phyloP scores from a whole-genome alignment of 2,888 invertebrate species.

The Eupithecia vulgata region DNA sequence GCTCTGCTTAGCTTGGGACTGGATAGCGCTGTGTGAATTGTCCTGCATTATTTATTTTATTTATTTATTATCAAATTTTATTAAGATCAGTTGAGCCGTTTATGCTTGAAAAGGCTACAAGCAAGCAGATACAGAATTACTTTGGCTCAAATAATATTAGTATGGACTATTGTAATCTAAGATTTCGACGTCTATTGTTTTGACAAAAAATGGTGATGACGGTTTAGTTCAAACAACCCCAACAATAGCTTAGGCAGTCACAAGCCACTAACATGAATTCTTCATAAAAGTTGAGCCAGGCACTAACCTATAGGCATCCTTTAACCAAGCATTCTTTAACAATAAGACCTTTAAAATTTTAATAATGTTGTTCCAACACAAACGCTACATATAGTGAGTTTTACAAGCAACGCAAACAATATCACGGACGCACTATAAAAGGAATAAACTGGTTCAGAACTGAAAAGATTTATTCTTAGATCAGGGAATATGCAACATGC shows the following conservation, averaged over 20 bases:
- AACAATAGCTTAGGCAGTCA: neutral
- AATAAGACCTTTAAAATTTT: constrained; percentile 37
- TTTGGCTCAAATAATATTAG: neutral
- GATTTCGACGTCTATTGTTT: neutral
- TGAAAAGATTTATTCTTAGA: constrained; percentile 59
- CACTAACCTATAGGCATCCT: neutral
- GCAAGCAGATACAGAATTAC: neutral
- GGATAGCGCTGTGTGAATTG: no score
- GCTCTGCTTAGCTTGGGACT: no score
- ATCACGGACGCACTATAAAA: constrained; percentile 46
- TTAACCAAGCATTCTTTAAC: constrained; percentile 6
- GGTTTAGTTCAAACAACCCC: no score
- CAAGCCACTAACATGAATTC: neutral
- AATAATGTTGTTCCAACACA: constrained; percentile 41
- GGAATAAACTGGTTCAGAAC: constrained; percentile 57
- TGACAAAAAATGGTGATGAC: neutral
- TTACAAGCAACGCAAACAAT: constrained; percentile 44
- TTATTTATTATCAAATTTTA: no score
- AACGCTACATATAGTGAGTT: neutral
- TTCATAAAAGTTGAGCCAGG: neutral
- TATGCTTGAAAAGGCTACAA: neutral
- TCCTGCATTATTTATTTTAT: no score
- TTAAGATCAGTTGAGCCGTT: neutral
- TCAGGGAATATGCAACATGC: constrained; percentile 34
- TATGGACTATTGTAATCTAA: neutral